A percentile compares a stretch with the other conserved stretches of the same genome.
Conservation (phyloP, 1,140 invertebrate genomes). For the Adelges cooleyi region DNA sequence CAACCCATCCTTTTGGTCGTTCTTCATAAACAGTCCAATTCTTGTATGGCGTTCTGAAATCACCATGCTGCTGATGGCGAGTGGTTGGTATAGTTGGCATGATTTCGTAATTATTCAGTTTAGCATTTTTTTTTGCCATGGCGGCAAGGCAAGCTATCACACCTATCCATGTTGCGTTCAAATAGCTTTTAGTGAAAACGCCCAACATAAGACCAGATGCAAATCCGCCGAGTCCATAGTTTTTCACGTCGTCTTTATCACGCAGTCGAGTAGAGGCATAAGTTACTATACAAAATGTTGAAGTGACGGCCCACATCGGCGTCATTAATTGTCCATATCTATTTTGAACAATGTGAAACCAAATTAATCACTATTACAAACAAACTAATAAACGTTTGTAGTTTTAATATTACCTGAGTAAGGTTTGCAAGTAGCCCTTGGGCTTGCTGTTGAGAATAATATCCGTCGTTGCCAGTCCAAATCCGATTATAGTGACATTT, state of each 20-base stretch:
- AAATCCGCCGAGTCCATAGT: slow-evolving; percentile 42
- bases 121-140: slow-evolving; percentile 46
- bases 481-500: slow-evolving; percentile 42
- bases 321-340: slow-evolving; percentile 46
- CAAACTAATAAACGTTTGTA: too few species aligned
- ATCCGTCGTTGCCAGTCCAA: slow-evolving; percentile 44
- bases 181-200: slow-evolving; percentile 41
- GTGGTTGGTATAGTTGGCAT: not conserved
- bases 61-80: not conserved
- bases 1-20: slow-evolving; percentile 11
- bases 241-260: slow-evolving; percentile 48
- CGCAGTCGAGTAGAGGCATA: slow-evolving; percentile 47
- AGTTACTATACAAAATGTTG: slow-evolving; percentile 33
- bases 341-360: too few species aligned
- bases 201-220: slow-evolving; percentile 46
- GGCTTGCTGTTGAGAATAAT: slow-evolving; percentile 46
- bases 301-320: slow-evolving; percentile 47
- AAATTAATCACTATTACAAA: too few species aligned
- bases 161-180: slow-evolving; percentile 35
- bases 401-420: slow-evolving; percentile 36
- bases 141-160: slow-evolving; percentile 40
- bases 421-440: slow-evolving; percentile 41
- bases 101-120: slow-evolving; percentile 39
- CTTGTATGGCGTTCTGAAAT: not conserved
- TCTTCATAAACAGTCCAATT: not conserved